phyloP scores from a whole-genome alignment of 2,797 vertebrate genomes.

The Sebastes iracundus region DNA sequence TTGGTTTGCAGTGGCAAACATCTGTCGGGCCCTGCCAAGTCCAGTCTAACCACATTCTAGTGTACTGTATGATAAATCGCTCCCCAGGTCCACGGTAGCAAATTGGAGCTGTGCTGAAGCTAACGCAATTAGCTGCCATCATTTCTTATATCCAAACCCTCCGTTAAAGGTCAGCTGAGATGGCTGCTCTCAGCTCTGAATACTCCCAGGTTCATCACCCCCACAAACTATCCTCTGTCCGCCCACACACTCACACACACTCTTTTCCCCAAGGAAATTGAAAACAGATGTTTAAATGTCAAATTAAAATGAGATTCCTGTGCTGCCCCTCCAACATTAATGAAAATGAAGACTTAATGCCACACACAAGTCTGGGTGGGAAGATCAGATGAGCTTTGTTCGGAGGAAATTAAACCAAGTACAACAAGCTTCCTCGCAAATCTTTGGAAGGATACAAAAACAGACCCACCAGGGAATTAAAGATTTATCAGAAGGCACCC shows the following conservation, averaged over 20 bases:
- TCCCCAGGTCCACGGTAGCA: constrained; percentile 48
- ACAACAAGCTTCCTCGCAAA: constrained; percentile 72
- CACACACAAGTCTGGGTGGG: constrained; percentile 75
- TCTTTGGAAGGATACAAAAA: constrained; percentile 71
- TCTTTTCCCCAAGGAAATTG: constrained; percentile 75
- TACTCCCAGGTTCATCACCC: constrained; percentile 56
- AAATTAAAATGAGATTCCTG: constrained; percentile 87
- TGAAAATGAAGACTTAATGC: constrained; percentile 84
- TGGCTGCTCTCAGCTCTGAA: constrained; percentile 39
- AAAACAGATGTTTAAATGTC: constrained; percentile 88
- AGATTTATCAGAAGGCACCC: constrained; percentile 76
- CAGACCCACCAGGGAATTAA: constrained; percentile 73
- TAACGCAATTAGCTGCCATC: constrained; percentile 70
- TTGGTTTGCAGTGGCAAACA: constrained; percentile 40
- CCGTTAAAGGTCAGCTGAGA: constrained; percentile 62
- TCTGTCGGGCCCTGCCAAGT: constrained; percentile 26
- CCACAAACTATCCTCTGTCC: constrained; percentile 37
- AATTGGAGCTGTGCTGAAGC: constrained; percentile 39
- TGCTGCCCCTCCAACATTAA: constrained; percentile 82
- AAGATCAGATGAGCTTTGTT: constrained; percentile 83
- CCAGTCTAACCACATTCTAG: constrained; percentile 12
- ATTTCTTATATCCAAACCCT: constrained; percentile 46
- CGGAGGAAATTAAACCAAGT: constrained; percentile 86
- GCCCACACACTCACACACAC: constrained; percentile 7
- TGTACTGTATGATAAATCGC: constrained; percentile 42